Evolutionary conservation across 2,113 vertebrate genomes (phyloP).

Genomic region (Lucifuga dentata): DNA sequence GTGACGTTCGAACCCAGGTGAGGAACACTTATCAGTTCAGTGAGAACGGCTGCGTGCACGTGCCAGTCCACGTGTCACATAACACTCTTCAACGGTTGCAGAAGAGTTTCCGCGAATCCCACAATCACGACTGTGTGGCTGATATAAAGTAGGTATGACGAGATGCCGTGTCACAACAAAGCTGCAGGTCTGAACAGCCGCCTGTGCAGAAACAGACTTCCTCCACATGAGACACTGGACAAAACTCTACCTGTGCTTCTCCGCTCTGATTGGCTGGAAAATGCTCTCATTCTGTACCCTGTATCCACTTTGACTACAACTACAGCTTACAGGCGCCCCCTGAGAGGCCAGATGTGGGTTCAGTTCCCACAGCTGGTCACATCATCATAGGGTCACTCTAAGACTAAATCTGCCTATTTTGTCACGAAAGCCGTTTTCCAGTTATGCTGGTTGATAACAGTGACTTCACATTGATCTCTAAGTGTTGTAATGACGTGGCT

Average conservation of each 20-base stretch:
- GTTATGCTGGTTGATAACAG: slow-evolving; percentile 16
- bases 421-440: slow-evolving; percentile 8
- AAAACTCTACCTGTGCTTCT: no score
- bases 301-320: slow-evolving; percentile 17
- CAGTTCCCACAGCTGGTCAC: slow-evolving; percentile 3
- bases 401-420: slow-evolving; percentile 1
- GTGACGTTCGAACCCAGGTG: neutral
- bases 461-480: slow-evolving; percentile 19
- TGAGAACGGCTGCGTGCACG: neutral
- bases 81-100: slow-evolving; percentile 17
- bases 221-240: no score
- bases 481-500: neutral
- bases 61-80: slow-evolving; percentile 2
- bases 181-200: slow-evolving; percentile 36
- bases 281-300: slow-evolving; percentile 29
- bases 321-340: neutral
- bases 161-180: neutral
- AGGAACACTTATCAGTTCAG: neutral
- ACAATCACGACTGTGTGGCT: no score
- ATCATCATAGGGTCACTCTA: neutral
- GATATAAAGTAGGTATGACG: neutral
- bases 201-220: slow-evolving; percentile 53
- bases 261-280: neutral
- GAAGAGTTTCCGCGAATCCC: slow-evolving; percentile 14
- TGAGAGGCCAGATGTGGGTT: slow-evolving; percentile 5